Percentiles rank a stretch among this genome's conserved stretches.
These are phyloP conservation scores for Caradrina clavipalpis DNA, from an alignment of 2,888 invertebrate species.

Conservation along the genomic window DNA sequence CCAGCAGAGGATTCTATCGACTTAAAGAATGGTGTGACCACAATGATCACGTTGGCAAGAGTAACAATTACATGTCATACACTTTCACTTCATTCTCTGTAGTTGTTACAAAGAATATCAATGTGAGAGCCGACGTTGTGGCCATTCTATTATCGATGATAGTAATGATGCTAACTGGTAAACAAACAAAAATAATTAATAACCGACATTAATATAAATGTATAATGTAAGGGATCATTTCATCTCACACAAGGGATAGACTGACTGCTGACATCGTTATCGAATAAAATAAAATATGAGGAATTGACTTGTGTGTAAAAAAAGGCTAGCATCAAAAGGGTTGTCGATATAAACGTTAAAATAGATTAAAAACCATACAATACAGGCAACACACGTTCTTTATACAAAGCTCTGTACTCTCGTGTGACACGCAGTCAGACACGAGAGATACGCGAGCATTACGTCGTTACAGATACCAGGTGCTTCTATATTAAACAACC, in stretches of 20 bases:
- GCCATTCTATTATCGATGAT: constrained; percentile 61
- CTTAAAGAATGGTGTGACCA: constrained; percentile 59
- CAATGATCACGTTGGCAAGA: constrained; percentile 37
- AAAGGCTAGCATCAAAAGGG: constrained; percentile 51
- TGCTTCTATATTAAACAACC: constrained; percentile 51
- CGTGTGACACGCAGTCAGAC: constrained; percentile 18
- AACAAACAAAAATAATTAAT: constrained; percentile 60
- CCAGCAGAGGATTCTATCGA: constrained; percentile 49
- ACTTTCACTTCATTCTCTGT: constrained; percentile 60
- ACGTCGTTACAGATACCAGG: constrained; percentile 38
- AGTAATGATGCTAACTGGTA: constrained; percentile 67
- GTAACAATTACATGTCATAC: constrained; percentile 31
- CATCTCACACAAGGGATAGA: constrained; percentile 43
- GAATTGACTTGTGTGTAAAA: constrained; percentile 41
- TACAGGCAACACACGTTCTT: constrained; percentile 52
- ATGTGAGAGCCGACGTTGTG: constrained; percentile 54
- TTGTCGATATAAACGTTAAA: constrained; percentile 36
- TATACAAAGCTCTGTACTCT: constrained; percentile 29
- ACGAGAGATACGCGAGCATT: constrained; percentile 39
- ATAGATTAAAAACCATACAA: constrained; percentile 45
- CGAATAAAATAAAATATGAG: constrained; percentile 38
- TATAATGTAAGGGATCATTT: constrained; percentile 46
- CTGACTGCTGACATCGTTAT: constrained; percentile 44
- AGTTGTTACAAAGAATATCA: constrained; percentile 44
- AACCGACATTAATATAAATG: constrained; percentile 50